Percentiles rank a stretch among this genome's conserved stretches.
phyloP scores from a whole-genome alignment of 1,140 invertebrate genomes.

The Phenacoccus solenopsis region DNA sequence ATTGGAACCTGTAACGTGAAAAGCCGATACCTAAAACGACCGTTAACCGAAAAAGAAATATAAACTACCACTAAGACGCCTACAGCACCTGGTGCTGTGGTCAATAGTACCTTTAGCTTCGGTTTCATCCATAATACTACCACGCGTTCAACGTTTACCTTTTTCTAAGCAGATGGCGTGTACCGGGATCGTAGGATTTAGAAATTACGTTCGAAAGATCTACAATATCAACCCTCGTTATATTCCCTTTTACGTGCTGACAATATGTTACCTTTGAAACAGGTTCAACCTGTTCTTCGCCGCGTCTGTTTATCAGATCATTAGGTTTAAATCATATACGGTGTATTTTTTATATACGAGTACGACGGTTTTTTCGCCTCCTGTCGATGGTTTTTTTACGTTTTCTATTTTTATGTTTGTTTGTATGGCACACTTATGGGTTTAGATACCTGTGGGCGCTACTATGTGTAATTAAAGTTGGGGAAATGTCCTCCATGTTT shows the following conservation, averaged over 20 bases:
- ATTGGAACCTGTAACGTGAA: too few species aligned
- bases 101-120: not conserved
- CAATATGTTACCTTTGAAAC: slow-evolving; percentile 15
- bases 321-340: slow-evolving; percentile 9
- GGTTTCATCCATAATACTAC: not conserved
- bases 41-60: not conserved
- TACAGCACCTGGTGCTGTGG: not conserved
- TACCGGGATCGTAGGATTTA: not conserved
- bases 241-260: not conserved
- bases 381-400: not conserved
- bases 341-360: not conserved
- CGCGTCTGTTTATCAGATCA: slow-evolving; percentile 10
- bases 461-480: too few species aligned
- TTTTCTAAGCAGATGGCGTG: not conserved
- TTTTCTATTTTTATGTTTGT: not conserved
- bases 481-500: too few species aligned
- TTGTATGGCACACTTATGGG: not conserved
- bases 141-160: not conserved
- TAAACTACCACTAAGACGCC: not conserved
- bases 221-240: slow-evolving; percentile 4
- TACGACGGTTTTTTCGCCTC: not conserved
- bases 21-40: too few species aligned
- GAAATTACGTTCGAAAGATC: too few species aligned
- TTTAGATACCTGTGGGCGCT: too few species aligned
- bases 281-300: slow-evolving; percentile 12